A percentile compares a stretch with the other conserved stretches of the same genome.
phyloP scores from a whole-genome alignment of 2,888 invertebrate species.

The Lasioglossum oenotherae region DNA sequence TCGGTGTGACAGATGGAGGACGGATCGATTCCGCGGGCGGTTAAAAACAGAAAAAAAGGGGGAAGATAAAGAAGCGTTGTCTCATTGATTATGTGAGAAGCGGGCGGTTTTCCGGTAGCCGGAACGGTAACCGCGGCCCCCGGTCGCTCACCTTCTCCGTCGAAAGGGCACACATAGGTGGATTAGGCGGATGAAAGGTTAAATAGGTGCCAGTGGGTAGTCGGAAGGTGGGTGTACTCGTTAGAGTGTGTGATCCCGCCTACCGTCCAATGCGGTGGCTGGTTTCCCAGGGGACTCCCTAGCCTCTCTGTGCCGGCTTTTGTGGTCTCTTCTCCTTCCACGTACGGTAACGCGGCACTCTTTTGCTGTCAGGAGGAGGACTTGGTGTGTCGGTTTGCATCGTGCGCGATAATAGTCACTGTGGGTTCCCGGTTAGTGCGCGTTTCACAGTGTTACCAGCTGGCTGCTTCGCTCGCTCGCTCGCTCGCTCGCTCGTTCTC shows the following conservation, averaged over 20 bases:
- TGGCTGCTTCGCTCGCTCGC: slow-evolving; percentile 14
- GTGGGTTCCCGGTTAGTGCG: slow-evolving; percentile 70
- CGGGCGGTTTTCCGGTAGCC: slow-evolving; percentile 23
- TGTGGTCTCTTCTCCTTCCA: slow-evolving; percentile 78
- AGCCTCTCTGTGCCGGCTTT: slow-evolving; percentile 76
- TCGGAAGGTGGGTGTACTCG: slow-evolving; percentile 80
- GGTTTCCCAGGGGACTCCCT: slow-evolving; percentile 82
- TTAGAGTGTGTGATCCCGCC: slow-evolving; percentile 79
- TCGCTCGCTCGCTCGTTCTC: not conserved
- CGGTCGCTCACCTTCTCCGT: slow-evolving; percentile 3
- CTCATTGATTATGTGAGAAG: not conserved
- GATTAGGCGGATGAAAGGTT: slow-evolving; percentile 66
- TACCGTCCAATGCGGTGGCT: slow-evolving; percentile 83
- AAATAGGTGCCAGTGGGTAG: slow-evolving; percentile 72
- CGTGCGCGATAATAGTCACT: slow-evolving; percentile 77
- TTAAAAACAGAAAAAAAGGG: not conserved
- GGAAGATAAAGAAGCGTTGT: not conserved
- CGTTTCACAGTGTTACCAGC: slow-evolving; percentile 39
- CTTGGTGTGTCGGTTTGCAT: slow-evolving; percentile 68
- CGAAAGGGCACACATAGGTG: slow-evolving; percentile 40
- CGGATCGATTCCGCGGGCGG: not conserved
- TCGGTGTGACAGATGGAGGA: not conserved
- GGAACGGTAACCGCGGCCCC: not conserved
- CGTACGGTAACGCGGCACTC: slow-evolving; percentile 47
- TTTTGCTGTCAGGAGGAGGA: slow-evolving; percentile 62